Percentiles rank a stretch among this genome's conserved stretches.
These are phyloP conservation scores for Lepus townsendii DNA, from an alignment of 2,797 vertebrate species.

Conservation along the genomic window DNA sequence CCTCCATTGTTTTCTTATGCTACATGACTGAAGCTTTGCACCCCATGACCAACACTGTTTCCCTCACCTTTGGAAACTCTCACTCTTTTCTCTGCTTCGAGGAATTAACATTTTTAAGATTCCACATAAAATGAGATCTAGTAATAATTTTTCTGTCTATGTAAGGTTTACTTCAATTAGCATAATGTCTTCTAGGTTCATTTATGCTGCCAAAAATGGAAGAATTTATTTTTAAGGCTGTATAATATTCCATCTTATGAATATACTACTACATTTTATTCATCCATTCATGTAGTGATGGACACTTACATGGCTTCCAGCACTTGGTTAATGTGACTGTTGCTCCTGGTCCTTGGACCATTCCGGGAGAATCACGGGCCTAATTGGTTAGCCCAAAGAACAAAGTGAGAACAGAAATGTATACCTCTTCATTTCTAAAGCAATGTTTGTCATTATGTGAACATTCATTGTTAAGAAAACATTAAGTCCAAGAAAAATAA, in stretches of 20 bases:
- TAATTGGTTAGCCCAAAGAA: background rate
- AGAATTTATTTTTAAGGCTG: background rate
- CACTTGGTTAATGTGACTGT: background rate
- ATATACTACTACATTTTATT: no score
- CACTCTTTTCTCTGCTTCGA: background rate
- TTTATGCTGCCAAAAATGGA: background rate
- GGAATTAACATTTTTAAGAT: background rate
- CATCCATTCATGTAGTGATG: no score
- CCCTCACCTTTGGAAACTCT: background rate
- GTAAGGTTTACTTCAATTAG: background rate
- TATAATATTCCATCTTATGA: background rate
- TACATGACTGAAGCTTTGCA: background rate
- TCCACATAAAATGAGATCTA: background rate
- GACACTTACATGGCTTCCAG: background rate
- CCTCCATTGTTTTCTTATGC: background rate
- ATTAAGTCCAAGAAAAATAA: background rate
- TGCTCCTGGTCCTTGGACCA: background rate
- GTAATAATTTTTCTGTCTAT: background rate
- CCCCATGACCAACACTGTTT: background rate
- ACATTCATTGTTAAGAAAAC: background rate
- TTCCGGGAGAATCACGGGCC: background rate
- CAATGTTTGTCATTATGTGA: background rate
- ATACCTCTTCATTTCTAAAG: background rate
- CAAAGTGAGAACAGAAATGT: fast-evolving
- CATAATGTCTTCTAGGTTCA: background rate